Base-by-base conservation (phyloP, 2,888 invertebrate species). In the Cyclophora punctaria region DNA sequence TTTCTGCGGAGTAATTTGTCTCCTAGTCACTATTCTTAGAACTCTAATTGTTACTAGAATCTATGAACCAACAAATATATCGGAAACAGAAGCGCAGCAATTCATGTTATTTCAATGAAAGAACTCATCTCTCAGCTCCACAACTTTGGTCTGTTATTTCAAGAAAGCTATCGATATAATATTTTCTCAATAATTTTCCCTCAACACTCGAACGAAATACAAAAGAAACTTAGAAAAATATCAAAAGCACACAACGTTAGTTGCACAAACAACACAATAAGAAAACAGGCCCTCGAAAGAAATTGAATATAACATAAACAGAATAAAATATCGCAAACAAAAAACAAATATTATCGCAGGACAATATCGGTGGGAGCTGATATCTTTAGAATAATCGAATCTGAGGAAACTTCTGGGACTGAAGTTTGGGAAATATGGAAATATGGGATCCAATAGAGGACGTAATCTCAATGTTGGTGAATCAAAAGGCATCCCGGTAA, bases 361-460 rank as follows among this genome's bases (percentile, higher is more conserved):
- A 71, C 69, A 72, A 67, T 73, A 72, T 69, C 64, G 55, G 48
- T 46, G 46, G 58, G 51, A 56, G 58, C 58, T 62, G 68, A 73
- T 75, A 73, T 73, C 74, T 69, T 68, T 63, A 62, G 69, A 71
- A 75, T 76, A 76, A 78, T 78, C 75, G 73, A 75, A 76, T 76
- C 67, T 67, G 65, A 63, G 49, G 58, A 69, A 73, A 76, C 53
- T 57, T 60, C 46, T 46, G 53, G 48, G 54, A 41, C 50, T 50
- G 48, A 46, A 47, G 57, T 48, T 52, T 42, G 50, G 59, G 48
- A 65, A 70, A 73, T 75, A 78, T 78, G 78, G 73, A 76, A 78
- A 78, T 78, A 67, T 51, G 41, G 53, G 49, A 57, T 37, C 37
- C 4, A 37, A 37, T 37, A 37, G 5, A 4, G 37, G 37, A 37